A percentile compares a stretch with the other conserved stretches of the same genome.
Evolutionary conservation across 35 echinoderm and acorn worm species (phyloP).

Genomic region (Heliocidaris erythrogramma): DNA sequence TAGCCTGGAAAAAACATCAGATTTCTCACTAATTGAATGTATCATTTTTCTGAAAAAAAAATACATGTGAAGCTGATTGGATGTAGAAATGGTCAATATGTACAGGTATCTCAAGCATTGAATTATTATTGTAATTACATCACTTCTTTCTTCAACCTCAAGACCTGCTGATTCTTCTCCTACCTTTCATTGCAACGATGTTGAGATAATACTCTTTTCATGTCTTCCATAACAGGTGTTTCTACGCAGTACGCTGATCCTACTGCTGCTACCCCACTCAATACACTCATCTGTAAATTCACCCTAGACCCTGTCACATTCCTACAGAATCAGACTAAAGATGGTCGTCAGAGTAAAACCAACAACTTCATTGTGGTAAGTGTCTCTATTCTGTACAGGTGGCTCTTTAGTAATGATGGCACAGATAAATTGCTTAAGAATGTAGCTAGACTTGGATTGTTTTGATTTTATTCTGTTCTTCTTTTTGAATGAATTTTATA

Average conservation of each 20-base stretch:
- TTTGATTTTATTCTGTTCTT: neutral
- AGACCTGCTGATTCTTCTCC: neutral
- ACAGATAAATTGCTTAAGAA: neutral
- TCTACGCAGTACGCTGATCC: constrained; percentile 49
- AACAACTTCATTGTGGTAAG: constrained; percentile 96
- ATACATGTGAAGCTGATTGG: neutral
- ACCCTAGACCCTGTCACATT: constrained; percentile 69
- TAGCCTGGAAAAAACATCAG: too few relatives aligned
- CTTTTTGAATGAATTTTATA: neutral
- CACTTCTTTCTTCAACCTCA: neutral
- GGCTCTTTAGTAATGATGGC: neutral
- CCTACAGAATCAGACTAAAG: constrained; percentile 43
- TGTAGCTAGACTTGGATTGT: neutral
- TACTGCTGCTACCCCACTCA: constrained; percentile 71
- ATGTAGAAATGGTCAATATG: neutral
- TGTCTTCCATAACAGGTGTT: constrained; percentile 48
- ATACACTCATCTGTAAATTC: constrained; percentile 80
- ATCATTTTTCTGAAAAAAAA: too few relatives aligned
- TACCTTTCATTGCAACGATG: neutral
- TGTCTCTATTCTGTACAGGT: neutral
- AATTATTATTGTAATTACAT: neutral
- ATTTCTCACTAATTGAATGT: too few relatives aligned
- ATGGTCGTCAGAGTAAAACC: constrained; percentile 16
- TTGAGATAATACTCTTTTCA: neutral
- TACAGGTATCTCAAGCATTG: neutral